phyloP scores from a whole-genome alignment of 2,888 invertebrate genomes.

The Plutella xylostella region DNA sequence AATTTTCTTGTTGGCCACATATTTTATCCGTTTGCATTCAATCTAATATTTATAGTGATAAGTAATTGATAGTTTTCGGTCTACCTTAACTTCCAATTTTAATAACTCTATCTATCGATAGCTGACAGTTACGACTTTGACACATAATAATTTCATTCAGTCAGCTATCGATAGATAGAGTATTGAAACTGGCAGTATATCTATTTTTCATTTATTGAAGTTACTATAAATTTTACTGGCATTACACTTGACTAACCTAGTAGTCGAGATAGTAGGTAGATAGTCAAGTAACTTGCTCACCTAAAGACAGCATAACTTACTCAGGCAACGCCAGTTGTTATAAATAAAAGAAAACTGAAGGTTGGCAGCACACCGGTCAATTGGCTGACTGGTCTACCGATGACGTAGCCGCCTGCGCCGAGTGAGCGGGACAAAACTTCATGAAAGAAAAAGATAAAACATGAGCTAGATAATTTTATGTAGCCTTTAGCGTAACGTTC shows the following conservation, averaged over 20 bases:
- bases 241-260: neutral
- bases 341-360: slow-evolving; percentile 69
- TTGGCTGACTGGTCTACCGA: slow-evolving; percentile 67
- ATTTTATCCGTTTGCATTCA: too few relatives aligned
- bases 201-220: neutral
- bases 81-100: too few relatives aligned
- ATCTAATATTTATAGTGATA: too few relatives aligned
- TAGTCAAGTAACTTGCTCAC: too few relatives aligned
- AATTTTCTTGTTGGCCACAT: too few relatives aligned
- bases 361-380: slow-evolving; percentile 69
- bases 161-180: too few relatives aligned
- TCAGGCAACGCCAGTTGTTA: slow-evolving; percentile 62
- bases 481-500: slow-evolving; percentile 53
- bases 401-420: slow-evolving; percentile 44
- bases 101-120: too few relatives aligned
- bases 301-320: slow-evolving; percentile 66
- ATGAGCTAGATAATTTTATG: slow-evolving; percentile 54
- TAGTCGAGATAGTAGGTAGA: neutral
- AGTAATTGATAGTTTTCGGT: too few relatives aligned
- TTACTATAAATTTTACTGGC: neutral
- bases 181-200: too few relatives aligned
- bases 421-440: slow-evolving; percentile 31
- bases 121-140: too few relatives aligned
- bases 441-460: slow-evolving; percentile 32
- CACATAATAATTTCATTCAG: too few relatives aligned